These are phyloP conservation scores for Propithecus deckenii DNA, from an alignment of 2,797 vertebrate species.

Conservation along the genomic window DNA sequence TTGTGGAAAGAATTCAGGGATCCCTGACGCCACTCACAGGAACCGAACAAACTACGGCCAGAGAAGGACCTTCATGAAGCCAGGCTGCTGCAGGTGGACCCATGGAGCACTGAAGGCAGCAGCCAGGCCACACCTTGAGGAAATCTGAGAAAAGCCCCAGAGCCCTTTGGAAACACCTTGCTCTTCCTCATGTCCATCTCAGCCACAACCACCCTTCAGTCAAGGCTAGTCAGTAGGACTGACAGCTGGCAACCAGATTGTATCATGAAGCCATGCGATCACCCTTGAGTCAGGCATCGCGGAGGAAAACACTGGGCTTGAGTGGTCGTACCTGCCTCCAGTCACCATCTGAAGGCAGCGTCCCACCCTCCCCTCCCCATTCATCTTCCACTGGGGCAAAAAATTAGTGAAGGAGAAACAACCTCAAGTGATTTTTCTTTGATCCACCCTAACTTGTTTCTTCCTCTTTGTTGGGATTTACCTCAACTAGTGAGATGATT, in stretches of 20 bases:
- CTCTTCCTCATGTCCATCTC: background rate
- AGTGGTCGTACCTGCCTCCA: background rate
- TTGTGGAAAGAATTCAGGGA: background rate
- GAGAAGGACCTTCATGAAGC: background rate
- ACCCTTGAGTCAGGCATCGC: background rate
- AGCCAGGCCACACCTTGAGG: background rate
- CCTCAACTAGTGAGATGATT: too few species aligned
- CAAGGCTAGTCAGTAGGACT: background rate
- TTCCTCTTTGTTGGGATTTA: background rate
- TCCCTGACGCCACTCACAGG: background rate
- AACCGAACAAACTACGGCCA: background rate
- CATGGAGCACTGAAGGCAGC: background rate
- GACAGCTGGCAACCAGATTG: background rate
- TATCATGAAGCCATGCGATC: background rate
- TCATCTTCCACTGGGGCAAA: too few species aligned
- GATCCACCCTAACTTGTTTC: background rate
- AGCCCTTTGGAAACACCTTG: background rate
- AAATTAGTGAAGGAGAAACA: background rate
- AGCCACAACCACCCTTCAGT: background rate
- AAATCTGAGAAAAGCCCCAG: background rate
- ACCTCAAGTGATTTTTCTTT: background rate
- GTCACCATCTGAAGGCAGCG: background rate
- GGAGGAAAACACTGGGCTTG: background rate
- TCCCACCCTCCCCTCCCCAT: background rate
- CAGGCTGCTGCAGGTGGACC: background rate